Evolutionary conservation across 2,888 invertebrate genomes (phyloP).

Genomic region (Pollenia angustigena): DNA sequence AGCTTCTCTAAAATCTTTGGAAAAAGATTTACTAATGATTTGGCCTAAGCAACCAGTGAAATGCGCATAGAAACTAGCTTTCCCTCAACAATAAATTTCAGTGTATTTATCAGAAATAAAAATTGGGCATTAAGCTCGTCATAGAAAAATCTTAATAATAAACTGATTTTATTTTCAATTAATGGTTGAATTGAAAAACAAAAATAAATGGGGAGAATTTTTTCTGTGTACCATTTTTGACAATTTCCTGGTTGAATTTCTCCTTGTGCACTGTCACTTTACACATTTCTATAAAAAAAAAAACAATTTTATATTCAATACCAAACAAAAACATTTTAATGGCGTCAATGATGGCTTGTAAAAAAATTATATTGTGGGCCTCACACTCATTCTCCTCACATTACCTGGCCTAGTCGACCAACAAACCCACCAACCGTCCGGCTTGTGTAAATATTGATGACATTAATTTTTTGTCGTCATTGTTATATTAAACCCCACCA

Average conservation of each 20-base stretch:
- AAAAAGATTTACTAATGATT: no score
- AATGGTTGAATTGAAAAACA: no score
- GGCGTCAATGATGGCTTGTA: slow-evolving; percentile 70
- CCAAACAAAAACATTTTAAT: slow-evolving; percentile 65
- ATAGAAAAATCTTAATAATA: no score
- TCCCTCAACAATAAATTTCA: no score
- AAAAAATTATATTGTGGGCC: slow-evolving; percentile 44
- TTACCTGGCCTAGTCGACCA: background rate
- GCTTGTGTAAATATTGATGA: slow-evolving; percentile 73
- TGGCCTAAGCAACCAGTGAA: no score
- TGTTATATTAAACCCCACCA: slow-evolving; percentile 33
- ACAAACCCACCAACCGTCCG: slow-evolving; percentile 9
- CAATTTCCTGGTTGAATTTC: background rate
- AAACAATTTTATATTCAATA: slow-evolving; percentile 24
- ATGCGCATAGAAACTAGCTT: no score
- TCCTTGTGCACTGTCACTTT: slow-evolving; percentile 1
- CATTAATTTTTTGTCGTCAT: slow-evolving; percentile 68
- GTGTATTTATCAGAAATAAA: no score
- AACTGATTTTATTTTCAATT: no score
- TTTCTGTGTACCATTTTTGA: no score
- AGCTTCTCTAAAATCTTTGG: no score
- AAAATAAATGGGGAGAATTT: no score
- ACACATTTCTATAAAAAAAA: background rate
- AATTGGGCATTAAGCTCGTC: no score
- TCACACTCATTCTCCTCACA: slow-evolving; percentile 14